Percentiles rank a stretch among this genome's conserved stretches.
Evolutionary conservation across 2,888 invertebrate species (phyloP).

Genomic region (Oithona nana): DNA sequence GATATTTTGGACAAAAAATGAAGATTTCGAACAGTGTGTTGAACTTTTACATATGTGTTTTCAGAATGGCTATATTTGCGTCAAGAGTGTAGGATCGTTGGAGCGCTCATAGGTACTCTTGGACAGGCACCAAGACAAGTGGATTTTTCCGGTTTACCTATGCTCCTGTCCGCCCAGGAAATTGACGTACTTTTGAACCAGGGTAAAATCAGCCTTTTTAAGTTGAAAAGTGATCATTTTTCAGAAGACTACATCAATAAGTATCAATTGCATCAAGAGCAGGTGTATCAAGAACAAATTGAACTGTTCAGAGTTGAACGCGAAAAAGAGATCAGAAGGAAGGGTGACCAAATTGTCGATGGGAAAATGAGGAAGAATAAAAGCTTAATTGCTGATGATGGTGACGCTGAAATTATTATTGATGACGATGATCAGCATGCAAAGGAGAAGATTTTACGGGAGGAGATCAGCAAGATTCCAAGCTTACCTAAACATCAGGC

Average conservation of each 20-base stretch:
- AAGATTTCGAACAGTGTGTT: no score
- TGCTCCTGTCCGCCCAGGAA: background rate
- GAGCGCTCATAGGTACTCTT: background rate
- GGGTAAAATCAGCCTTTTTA: background rate
- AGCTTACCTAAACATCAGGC: background rate
- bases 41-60: no score
- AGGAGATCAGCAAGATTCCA: background rate
- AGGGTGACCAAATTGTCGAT: background rate
- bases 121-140: background rate
- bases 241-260: background rate
- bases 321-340: background rate
- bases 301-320: background rate
- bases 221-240: background rate
- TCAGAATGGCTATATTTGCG: background rate
- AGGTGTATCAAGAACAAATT: constrained; percentile 3
- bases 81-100: constrained; percentile 2
- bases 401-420: no score
- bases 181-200: background rate
- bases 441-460: no score
- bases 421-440: no score
- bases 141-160: background rate
- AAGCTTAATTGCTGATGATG: no score
- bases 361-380: background rate
- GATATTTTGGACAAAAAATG: no score
- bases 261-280: background rate